These are phyloP conservation scores for Apoderus coryli DNA, from an alignment of 2,888 invertebrate species.

Conservation along the genomic window DNA sequence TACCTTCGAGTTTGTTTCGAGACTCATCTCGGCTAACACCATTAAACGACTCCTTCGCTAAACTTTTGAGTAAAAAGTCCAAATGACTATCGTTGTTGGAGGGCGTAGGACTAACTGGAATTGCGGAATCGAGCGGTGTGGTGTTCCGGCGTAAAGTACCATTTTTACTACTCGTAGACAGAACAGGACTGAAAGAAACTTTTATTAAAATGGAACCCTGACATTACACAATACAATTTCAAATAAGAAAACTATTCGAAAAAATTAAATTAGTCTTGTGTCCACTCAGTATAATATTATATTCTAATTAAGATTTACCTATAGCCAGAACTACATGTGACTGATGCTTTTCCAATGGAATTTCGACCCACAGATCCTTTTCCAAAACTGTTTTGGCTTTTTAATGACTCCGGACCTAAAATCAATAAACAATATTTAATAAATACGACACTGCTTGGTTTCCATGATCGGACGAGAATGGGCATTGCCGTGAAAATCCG, in stretches of 20 bases:
- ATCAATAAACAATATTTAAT: no score
- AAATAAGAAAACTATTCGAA: no score
- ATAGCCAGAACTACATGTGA: conserved; percentile 30
- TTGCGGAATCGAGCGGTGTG: conserved; percentile 13
- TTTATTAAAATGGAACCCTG: no score
- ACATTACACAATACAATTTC: no score
- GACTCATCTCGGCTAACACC: conserved; percentile 36
- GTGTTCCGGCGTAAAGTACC: conserved; percentile 28
- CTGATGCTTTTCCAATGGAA: conserved; percentile 33
- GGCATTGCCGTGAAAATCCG: no score
- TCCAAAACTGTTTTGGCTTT: conserved; percentile 27
- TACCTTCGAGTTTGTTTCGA: conserved; percentile 37
- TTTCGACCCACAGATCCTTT: conserved; percentile 25
- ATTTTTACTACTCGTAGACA: conserved; percentile 31
- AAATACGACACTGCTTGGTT: no score
- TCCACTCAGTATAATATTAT: no score
- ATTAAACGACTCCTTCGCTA: conserved; percentile 51
- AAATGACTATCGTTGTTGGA: conserved; percentile 37
- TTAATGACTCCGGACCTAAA: conserved; percentile 25
- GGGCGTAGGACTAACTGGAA: conserved; percentile 24
- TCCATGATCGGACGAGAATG: no score
- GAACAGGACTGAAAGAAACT: conserved; percentile 32
- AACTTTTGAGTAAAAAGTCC: conserved; percentile 62
- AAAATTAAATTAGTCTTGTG: conserved; percentile 3
- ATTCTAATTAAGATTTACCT: conserved; percentile 27